Evolutionary conservation across 2,888 invertebrate genomes (phyloP), one percentile per base, ranked within the genome.

Genomic region (Sisyra terminalis): DNA sequence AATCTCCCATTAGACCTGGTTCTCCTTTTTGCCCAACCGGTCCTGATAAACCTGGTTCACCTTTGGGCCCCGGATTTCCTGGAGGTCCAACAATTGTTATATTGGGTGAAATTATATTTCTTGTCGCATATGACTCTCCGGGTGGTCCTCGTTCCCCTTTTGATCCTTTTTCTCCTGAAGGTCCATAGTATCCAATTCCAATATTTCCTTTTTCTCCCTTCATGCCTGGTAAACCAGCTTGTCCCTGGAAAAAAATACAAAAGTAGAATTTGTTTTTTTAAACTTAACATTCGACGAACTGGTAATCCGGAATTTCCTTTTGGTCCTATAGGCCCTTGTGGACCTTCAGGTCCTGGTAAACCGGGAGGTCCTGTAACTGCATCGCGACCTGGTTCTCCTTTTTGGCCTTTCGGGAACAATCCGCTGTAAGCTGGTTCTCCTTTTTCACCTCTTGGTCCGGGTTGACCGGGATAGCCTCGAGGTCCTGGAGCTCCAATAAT

Each of bases 361-460:
- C 84, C 84, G 8, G 69, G 64, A 7, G 64, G 61, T 34, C 85
- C 84, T 50, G 67, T 67, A 39, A 72, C 71, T 35, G 92, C 92
- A 52, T 80, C 75, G 31, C 70, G 61, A 39, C 89, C 85, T 3
- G 79, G 78, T 59, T 88, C 87, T 56, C 90, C 90, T 55, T 89
- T 88, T 57, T 85, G 80, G 30, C 90, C 90, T 58, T 83, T 83
- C 1, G 73, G 67, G 50, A 73, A 71, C 15, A 71, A 66, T 45
- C 80, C 78, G 29, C 75, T 74, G 49, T 75, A 75, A 0, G 86
- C 87, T 1, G 84, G 70, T 57, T 85, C 83, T 54, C 89, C 89
- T 59, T 85, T 87, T 10, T 77, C 73, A 50, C 89, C 88, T 55
- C 73, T 79, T 1, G 63, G 59, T 49, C 85, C 86, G 41, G 66